Evolutionary conservation across 1,140 invertebrate species (phyloP), one percentile per base, ranked within the genome.

Genomic region (Drosophila saltans): DNA sequence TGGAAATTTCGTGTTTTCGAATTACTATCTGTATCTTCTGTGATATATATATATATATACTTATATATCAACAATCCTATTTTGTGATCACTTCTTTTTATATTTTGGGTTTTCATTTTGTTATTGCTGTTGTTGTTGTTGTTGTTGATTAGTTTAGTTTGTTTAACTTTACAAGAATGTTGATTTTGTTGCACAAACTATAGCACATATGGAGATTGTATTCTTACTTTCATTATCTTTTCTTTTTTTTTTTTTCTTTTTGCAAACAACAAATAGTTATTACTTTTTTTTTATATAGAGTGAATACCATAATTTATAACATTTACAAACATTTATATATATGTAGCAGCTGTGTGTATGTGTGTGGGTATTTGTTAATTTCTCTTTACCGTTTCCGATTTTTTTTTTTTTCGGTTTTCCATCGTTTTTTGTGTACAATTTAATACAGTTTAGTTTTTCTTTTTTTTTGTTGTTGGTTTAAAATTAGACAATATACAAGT

Each of bases 201-300:
- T 78, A 86, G 82, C 82, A 86, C 82, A 86, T 86, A 78, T 84
- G 81, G 81, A 84, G 81, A 85, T 78, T 71, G 63, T 52, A 66
- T 74, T 77, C 66, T 77, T 48, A 60, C 58, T 74, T 61, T 58
- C 66, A 62, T 63, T 36, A 57, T 60, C 64, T 36, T 73, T 4
- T n/a, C n/a, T 61, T 55, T 61, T 66, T 56, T 59, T 66, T 28
- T 71, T 52, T 62, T 3, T 69, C 39, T 66, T 63, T 64, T 21
- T 52, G 60, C 68, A 68, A 83, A 76, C 78, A 84, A 80, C 81
- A 84, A 75, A 77, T 69, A 82, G 78, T 68, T 63, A 30, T 66
- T 58, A 48, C 16, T 16, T 63, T 45, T 61, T 61, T 39, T 52
- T 21, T 75, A 75, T 52, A 36, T 36, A 26, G 45, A 68, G 78